phyloP scores from a whole-genome alignment of 2,113 vertebrate species.

The Tychaedon coryphoeus region DNA sequence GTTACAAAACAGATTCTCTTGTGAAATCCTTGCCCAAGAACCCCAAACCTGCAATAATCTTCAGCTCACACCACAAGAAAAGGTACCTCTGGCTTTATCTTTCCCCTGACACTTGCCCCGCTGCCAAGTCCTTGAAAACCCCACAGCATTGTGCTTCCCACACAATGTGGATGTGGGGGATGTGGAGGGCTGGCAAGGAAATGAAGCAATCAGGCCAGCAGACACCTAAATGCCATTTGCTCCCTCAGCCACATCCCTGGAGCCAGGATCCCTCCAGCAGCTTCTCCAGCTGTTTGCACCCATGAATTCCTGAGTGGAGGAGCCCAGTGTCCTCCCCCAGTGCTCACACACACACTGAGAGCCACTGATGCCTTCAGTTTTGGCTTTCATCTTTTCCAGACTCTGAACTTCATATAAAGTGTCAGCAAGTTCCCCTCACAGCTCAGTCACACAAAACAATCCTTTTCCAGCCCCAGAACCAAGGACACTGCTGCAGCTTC shows the following conservation, averaged over 20 bases:
- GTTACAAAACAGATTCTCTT: constrained; percentile 29
- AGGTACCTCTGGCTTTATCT: neutral
- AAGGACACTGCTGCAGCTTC: neutral
- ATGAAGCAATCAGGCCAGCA: neutral
- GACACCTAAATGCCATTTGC: neutral
- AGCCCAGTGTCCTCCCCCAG: neutral
- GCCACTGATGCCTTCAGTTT: neutral
- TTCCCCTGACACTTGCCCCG: neutral
- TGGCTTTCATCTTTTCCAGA: neutral
- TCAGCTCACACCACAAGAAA: neutral
- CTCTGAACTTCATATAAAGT: too few species aligned
- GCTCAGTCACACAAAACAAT: neutral
- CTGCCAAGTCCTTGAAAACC: neutral
- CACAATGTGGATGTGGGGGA: too few species aligned
- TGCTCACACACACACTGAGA: neutral
- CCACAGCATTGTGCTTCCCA: neutral
- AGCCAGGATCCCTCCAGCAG: neutral
- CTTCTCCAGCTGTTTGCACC: neutral
- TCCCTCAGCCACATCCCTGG: neutral
- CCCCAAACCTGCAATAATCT: neutral
- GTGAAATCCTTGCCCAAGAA: neutral
- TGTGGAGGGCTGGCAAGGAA: neutral
- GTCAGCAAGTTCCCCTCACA: too few species aligned
- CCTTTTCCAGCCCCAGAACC: neutral
- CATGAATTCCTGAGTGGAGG: neutral